Conservation (phyloP, 2,113 vertebrate species). For the Motacilla tschutschensis region DNA sequence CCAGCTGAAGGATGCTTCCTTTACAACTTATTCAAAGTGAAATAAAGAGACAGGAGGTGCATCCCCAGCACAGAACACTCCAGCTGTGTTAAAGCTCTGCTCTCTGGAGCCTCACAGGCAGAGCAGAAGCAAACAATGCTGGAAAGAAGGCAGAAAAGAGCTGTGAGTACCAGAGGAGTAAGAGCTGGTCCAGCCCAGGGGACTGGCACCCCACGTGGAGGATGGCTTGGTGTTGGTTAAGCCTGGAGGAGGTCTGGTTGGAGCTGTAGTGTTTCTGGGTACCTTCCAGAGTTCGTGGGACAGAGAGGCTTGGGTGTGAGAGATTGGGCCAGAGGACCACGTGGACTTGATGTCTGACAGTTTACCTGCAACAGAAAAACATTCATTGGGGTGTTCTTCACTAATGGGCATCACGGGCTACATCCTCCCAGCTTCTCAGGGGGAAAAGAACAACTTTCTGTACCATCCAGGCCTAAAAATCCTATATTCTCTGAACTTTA, state of each 20-base stretch:
- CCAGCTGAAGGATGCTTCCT: neutral
- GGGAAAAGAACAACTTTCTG: neutral
- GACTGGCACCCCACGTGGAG: conserved; percentile 91
- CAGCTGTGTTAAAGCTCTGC: neutral
- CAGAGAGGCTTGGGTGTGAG: conserved; percentile 91
- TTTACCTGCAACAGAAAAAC: conserved; percentile 80
- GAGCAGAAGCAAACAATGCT: neutral
- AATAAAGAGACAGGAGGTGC: neutral
- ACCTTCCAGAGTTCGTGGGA: conserved; percentile 98
- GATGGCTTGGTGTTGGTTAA: conserved; percentile 92
- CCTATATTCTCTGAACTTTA: neutral
- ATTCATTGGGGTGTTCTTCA: neutral
- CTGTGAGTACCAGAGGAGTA: conserved; percentile 85
- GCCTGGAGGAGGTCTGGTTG: conserved; percentile 92
- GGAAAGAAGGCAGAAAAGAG: neutral
- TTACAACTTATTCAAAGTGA: neutral
- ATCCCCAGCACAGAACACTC: neutral
- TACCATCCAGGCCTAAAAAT: neutral
- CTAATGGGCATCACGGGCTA: neutral
- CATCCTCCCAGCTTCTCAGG: neutral
- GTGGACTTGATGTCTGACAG: conserved; percentile 95
- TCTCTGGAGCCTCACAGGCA: neutral
- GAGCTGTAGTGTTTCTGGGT: conserved; percentile 86
- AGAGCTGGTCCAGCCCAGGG: conserved; percentile 90
- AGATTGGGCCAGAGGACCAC: conserved; percentile 91